Evolutionary conservation across 2,113 vertebrate genomes (phyloP).

Genomic region (Ondatra zibethicus): DNA sequence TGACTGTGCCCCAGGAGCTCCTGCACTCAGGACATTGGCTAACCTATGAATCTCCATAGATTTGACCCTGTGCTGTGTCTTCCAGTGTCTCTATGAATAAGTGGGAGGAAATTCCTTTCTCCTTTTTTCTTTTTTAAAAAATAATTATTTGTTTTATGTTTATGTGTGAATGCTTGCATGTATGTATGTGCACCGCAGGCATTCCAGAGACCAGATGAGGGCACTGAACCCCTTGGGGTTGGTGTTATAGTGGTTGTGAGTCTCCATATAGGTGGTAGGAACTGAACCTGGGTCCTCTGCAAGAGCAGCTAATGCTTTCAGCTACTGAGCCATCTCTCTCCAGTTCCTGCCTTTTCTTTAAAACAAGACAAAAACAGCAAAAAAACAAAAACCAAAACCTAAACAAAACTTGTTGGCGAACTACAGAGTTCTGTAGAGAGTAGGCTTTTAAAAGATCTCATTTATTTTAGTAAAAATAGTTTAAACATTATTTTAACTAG

Average conservation of each 20-base stretch:
- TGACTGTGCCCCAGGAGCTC: background rate
- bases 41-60: background rate
- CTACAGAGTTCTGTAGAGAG: background rate
- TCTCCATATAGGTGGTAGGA: background rate
- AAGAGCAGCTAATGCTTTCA: background rate
- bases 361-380: background rate
- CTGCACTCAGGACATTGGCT: background rate
- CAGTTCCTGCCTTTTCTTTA: background rate
- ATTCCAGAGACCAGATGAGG: background rate
- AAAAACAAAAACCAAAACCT: background rate
- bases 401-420: background rate
- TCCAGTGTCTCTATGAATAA: background rate
- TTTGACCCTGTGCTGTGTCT: background rate
- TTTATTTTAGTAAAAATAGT: conserved; percentile 31
- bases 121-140: background rate
- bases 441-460: background rate
- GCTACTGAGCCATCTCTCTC: background rate
- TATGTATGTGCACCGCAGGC: background rate
- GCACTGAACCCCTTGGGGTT: background rate
- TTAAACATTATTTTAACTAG: background rate
- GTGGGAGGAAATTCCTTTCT: background rate
- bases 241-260: background rate
- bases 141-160: background rate
- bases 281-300: background rate
- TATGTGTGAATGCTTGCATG: background rate